A percentile compares a stretch with the other conserved stretches of the same genome.
Conservation (phyloP, 2,113 vertebrate genomes). For the Cynoglossus semilaevis region DNA sequence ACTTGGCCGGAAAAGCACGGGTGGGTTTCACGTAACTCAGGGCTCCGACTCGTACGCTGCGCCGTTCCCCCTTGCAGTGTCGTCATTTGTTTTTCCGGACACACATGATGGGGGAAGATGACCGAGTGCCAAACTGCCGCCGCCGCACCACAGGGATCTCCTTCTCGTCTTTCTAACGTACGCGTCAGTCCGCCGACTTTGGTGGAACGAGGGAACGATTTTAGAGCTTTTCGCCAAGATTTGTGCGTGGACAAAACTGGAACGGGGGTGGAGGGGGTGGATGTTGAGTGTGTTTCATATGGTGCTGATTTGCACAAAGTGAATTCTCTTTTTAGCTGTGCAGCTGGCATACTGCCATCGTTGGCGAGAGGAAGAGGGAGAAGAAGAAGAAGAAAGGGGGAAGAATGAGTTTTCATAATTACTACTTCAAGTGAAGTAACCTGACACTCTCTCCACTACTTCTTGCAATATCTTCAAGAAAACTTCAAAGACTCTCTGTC, state of each 20-base stretch:
- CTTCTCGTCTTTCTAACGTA: slow-evolving; percentile 11
- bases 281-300: slow-evolving; percentile 9
- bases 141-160: slow-evolving; percentile 24
- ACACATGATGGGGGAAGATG: slow-evolving; percentile 25
- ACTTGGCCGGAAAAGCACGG: slow-evolving; percentile 54
- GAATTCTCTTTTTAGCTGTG: slow-evolving; percentile 27
- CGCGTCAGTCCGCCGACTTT: slow-evolving; percentile 21
- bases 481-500: slow-evolving; percentile 64
- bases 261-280: slow-evolving; percentile 13
- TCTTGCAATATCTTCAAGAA: slow-evolving; percentile 42
- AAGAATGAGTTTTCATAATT: slow-evolving; percentile 73
- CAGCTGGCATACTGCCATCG: slow-evolving; percentile 22
- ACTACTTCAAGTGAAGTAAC: slow-evolving; percentile 73
- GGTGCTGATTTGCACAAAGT: slow-evolving; percentile 21
- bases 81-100: slow-evolving; percentile 21
- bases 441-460: slow-evolving; percentile 58
- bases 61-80: slow-evolving; percentile 30
- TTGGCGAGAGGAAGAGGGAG: slow-evolving; percentile 2
- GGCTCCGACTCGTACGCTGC: slow-evolving; percentile 26
- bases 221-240: slow-evolving; percentile 30
- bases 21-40: slow-evolving; percentile 57
- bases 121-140: slow-evolving; percentile 32
- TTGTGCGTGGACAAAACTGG: slow-evolving; percentile 31
- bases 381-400: neutral
- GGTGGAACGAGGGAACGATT: slow-evolving; percentile 17